Evolutionary conservation across 2,888 invertebrate species (phyloP).

Genomic region (Pachycephus smyrnensis): DNA sequence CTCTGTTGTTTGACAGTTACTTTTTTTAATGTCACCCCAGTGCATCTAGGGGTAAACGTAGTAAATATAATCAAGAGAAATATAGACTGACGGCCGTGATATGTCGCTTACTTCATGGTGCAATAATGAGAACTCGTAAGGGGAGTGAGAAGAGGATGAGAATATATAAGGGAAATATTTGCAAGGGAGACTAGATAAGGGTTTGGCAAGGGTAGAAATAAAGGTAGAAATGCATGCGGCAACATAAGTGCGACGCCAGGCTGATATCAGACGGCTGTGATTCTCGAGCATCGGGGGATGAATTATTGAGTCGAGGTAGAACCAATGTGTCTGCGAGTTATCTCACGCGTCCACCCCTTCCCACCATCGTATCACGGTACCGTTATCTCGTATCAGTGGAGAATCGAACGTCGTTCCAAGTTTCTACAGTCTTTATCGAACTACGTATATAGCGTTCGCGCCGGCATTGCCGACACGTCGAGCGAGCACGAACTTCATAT

Average conservation of each 20-base stretch:
- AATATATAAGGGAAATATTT: background rate
- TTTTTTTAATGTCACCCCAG: background rate
- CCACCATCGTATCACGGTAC: background rate
- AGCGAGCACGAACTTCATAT: background rate
- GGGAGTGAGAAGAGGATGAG: background rate
- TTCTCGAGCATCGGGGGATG: constrained; percentile 14
- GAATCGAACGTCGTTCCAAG: background rate
- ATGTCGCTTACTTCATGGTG: background rate
- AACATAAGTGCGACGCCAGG: background rate
- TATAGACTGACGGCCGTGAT: background rate
- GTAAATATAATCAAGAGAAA: background rate
- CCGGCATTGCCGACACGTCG: background rate
- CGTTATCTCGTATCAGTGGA: background rate
- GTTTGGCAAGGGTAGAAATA: background rate
- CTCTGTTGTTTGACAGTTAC: background rate
- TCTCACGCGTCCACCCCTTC: background rate
- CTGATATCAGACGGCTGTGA: background rate
- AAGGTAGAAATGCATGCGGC: background rate
- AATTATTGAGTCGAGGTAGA: constrained; percentile 23
- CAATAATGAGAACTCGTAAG: background rate
- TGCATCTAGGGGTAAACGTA: background rate
- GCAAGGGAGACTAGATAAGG: background rate
- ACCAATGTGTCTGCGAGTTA: constrained; percentile 17
- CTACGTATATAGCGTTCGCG: background rate
- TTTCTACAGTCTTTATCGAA: background rate